Evolutionary conservation across 2,888 invertebrate species (phyloP), one percentile per base, ranked within the genome.

Genomic region (Dicranocentrus wangi): DNA sequence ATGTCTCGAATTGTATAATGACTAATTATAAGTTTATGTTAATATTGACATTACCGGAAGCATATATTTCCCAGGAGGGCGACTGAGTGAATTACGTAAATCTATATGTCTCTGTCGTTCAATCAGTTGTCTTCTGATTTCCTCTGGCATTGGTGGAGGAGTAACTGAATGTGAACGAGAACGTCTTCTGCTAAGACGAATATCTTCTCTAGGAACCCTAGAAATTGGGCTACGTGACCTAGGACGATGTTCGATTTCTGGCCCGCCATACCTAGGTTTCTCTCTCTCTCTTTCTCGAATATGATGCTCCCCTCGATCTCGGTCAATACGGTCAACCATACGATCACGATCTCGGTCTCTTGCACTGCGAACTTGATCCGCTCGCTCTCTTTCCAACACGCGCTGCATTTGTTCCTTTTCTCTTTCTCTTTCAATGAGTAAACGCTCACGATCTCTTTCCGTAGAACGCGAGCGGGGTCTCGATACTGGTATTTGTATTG

Each of bases 111-210:
- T 60, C 65, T 75, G 72, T 5, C 79, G 55, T 39, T 84, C 82
- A 5, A 73, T 78, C 21, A 83, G 27, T 51, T 83, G 81, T 21
- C 84, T 21, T 47, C 84, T 73, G 3, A 83, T 61, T 13, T 85
- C 83, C 58, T 82, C 80, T 2, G 85, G 86, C 76, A 83, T 82
- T 17, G 85, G 78, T 8, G 86, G 84, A 1, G 84, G 86, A 1
- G 84, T 82, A 1, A 70, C 69, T 28, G 83, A 83, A 42, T 79
- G 69, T 2, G 84, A 84, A 25, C 82, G 28, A 3, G 82, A 83
- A 3, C 72, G 70, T 58, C 80, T 70, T 42, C 81, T 21, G 28
- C 82, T 25, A 32, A 63, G n/a, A 43, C 78, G 60, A 13, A 65
- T 10, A 28, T 79, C 79, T 32, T 79, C 79, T 15, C 81, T 72